Evolutionary conservation across 2,888 invertebrate species (phyloP), one percentile per base, ranked within the genome.

Genomic region (Protula sp.): DNA sequence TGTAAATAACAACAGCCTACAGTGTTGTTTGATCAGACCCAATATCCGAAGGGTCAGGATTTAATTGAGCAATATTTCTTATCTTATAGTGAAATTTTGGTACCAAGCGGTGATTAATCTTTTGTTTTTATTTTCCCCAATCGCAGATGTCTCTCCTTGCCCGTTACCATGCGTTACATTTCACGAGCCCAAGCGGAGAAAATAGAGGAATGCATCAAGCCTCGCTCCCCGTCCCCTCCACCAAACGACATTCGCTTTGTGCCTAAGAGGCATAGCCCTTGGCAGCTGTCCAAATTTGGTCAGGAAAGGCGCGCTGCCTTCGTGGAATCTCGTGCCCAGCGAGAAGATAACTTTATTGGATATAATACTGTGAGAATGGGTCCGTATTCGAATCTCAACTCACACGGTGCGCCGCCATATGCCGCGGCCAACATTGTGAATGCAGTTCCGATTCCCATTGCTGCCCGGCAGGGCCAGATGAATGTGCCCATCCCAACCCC

Each of bases 71-170:
- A n/a, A n/a, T n/a, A n/a, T n/a, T n/a, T n/a, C n/a, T n/a, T n/a
- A n/a, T n/a, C n/a, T n/a, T n/a, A n/a, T n/a, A n/a, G n/a, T n/a
- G n/a, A n/a, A n/a, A n/a, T n/a, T n/a, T n/a, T n/a, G n/a, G n/a
- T n/a, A n/a, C n/a, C n/a, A n/a, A n/a, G n/a, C n/a, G n/a, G n/a
- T n/a, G n/a, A n/a, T n/a, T n/a, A n/a, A n/a, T n/a, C n/a, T n/a
- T n/a, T n/a, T n/a, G n/a, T n/a, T n/a, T n/a, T n/a, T n/a, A n/a
- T n/a, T n/a, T n/a, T n/a, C n/a, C n/a, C n/a, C n/a, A n/a, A n/a
- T n/a, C n/a, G n/a, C n/a, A n/a, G n/a, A n/a, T 91, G 89, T 71
- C 87, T 92, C 72, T 94, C 94, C n/a, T 91, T 95, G 78, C 94
- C 95, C 1, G 86, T 94, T 57, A 92, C 92, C 3, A 87, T 94